Conservation (phyloP, 2,888 invertebrate species). For the Thereva nobilitata region DNA sequence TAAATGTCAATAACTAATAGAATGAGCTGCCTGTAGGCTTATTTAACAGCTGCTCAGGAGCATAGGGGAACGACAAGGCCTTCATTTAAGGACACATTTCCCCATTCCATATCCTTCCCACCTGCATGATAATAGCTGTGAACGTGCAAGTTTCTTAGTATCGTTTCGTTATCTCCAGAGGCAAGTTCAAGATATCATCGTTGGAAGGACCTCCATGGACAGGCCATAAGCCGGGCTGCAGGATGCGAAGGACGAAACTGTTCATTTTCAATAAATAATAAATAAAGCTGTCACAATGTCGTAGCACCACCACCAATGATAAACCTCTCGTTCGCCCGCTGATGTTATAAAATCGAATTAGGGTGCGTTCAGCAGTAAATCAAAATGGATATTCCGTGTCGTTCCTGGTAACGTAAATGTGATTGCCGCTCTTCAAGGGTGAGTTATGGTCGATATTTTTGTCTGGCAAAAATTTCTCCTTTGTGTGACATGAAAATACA, state of each 20-base stretch:
- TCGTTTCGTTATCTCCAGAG: too few relatives aligned
- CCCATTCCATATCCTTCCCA: too few relatives aligned
- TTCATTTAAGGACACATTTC: too few relatives aligned
- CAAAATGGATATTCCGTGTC: slow-evolving; percentile 39
- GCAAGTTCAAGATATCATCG: too few relatives aligned
- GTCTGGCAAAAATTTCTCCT: not conserved
- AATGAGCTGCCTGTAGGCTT: too few relatives aligned
- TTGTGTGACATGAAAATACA: not conserved
- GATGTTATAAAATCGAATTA: slow-evolving; percentile 35
- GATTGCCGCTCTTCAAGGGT: not conserved
- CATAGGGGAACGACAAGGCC: too few relatives aligned
- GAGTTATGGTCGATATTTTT: not conserved
- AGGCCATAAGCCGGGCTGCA: not conserved
- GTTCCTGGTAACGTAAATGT: slow-evolving; percentile 29
- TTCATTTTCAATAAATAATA: slow-evolving; percentile 29
- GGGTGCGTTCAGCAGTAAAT: slow-evolving; percentile 37
- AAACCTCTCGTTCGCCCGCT: not conserved
- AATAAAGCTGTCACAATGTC: slow-evolving; percentile 32
- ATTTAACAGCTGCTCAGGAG: too few relatives aligned
- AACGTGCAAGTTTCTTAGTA: too few relatives aligned
- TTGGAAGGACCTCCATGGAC: not conserved
- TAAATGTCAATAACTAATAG: too few relatives aligned
- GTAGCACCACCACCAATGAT: slow-evolving; percentile 21
- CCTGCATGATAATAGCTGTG: too few relatives aligned
- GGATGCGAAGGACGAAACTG: slow-evolving; percentile 3